Evolutionary conservation across 2,113 vertebrate genomes (phyloP).

Genomic region (Toxotes jaculatrix): DNA sequence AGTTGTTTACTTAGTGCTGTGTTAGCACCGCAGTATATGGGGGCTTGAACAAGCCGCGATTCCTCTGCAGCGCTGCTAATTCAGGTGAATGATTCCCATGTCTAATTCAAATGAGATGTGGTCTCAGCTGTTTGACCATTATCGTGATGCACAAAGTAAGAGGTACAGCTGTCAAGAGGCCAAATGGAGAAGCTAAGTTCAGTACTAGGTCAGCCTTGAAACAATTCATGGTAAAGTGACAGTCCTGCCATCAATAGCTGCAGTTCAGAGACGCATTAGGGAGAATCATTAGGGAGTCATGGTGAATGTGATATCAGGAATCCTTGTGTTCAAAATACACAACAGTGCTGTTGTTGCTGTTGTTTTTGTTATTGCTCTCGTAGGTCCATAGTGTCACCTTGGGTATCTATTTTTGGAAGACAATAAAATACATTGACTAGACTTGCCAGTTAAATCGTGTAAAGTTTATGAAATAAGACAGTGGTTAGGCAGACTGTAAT

Average conservation of each 20-base stretch:
- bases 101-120: conserved; percentile 33
- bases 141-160: conserved; percentile 43
- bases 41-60: not conserved
- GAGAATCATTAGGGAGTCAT: conserved; percentile 64
- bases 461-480: conserved; percentile 13
- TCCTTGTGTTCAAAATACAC: conserved; percentile 37
- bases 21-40: not conserved
- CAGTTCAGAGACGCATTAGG: conserved; percentile 61
- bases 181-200: conserved; percentile 67
- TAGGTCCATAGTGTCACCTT: conserved; percentile 17
- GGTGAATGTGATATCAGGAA: conserved; percentile 54
- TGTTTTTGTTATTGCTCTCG: conserved; percentile 35
- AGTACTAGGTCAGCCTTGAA: conserved; percentile 64
- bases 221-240: conserved; percentile 72
- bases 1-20: conserved; percentile 35
- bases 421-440: conserved; percentile 17
- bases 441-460: not conserved
- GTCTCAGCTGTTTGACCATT: conserved; percentile 57
- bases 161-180: conserved; percentile 65
- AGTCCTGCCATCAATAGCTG: conserved; percentile 44
- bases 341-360: conserved; percentile 14
- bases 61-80: conserved; percentile 34
- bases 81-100: conserved; percentile 48
- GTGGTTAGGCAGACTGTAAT: not conserved
- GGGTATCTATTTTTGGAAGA: conserved; percentile 17